Evolutionary conservation across 2,797 vertebrate species (phyloP).

Genomic region (Gymnoscopelus braueri): DNA sequence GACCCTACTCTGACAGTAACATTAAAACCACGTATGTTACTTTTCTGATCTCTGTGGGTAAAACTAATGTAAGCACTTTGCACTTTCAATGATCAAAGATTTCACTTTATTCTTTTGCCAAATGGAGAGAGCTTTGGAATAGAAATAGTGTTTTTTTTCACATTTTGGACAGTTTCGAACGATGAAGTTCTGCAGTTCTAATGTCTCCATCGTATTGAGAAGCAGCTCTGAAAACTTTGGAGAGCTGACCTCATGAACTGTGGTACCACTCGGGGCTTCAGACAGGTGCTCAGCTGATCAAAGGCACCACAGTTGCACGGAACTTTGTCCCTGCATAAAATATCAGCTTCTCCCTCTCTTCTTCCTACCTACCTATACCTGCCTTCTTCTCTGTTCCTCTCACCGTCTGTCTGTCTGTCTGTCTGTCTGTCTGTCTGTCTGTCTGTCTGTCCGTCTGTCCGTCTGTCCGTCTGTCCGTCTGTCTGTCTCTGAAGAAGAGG

Average conservation of each 20-base stretch:
- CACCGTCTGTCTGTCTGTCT: slow-evolving; percentile 45
- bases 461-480: background rate
- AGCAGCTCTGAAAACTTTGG: slow-evolving; percentile 54
- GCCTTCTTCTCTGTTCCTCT: slow-evolving; percentile 24
- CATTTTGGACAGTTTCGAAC: slow-evolving; percentile 18
- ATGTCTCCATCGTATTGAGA: slow-evolving; percentile 37
- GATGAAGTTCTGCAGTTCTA: slow-evolving; percentile 32
- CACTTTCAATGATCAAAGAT: too few species aligned
- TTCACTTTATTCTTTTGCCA: too few species aligned
- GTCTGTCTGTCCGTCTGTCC: slow-evolving; percentile 45
- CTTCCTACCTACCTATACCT: background rate
- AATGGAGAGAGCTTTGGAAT: too few species aligned
- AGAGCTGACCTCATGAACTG: slow-evolving; percentile 66
- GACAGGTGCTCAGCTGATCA: slow-evolving; percentile 66
- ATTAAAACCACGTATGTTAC: too few species aligned
- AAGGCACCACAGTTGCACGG: slow-evolving; percentile 55
- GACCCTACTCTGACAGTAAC: too few species aligned
- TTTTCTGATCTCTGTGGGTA: too few species aligned
- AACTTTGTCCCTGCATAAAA: slow-evolving; percentile 60
- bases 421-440: slow-evolving; percentile 1
- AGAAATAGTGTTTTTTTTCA: slow-evolving; percentile 8
- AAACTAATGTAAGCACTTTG: too few species aligned
- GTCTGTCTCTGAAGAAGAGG: slow-evolving; percentile 33
- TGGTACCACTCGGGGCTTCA: slow-evolving; percentile 47
- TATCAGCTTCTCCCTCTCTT: slow-evolving; percentile 45